Conservation (phyloP, 2,797 vertebrate genomes). For the Bradypus variegatus region DNA sequence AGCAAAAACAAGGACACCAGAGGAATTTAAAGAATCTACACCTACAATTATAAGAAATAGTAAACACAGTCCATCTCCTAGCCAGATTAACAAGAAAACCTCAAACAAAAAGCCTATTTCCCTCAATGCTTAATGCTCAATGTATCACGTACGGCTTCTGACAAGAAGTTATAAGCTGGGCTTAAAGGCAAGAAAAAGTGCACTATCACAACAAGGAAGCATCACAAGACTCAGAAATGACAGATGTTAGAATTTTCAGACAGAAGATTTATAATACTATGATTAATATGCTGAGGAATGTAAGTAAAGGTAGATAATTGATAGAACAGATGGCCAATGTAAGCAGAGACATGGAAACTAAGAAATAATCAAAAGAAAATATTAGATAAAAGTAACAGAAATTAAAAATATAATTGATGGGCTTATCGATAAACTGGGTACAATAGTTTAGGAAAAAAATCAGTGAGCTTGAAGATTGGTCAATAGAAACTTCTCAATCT, state of each 20-base stretch:
- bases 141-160: neutral
- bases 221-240: too few relatives aligned
- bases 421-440: neutral
- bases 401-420: neutral
- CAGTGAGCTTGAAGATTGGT: too few relatives aligned
- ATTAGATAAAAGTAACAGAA: neutral
- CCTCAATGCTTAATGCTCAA: neutral
- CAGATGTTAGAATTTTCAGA: too few relatives aligned
- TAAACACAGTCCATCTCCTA: neutral
- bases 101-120: neutral
- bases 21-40: neutral
- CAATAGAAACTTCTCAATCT: neutral
- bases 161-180: neutral
- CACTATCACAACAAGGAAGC: neutral
- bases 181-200: neutral
- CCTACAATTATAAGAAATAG: neutral
- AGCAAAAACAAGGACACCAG: neutral
- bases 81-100: neutral
- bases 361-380: neutral
- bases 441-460: too few relatives aligned
- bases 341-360: neutral
- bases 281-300: neutral
- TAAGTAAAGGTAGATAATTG: neutral
- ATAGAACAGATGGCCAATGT: neutral
- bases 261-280: too few relatives aligned